Percentiles rank a stretch among this genome's conserved stretches.
Conservation (phyloP, 2,797 vertebrate species). For the Protosalanx chinensis region DNA sequence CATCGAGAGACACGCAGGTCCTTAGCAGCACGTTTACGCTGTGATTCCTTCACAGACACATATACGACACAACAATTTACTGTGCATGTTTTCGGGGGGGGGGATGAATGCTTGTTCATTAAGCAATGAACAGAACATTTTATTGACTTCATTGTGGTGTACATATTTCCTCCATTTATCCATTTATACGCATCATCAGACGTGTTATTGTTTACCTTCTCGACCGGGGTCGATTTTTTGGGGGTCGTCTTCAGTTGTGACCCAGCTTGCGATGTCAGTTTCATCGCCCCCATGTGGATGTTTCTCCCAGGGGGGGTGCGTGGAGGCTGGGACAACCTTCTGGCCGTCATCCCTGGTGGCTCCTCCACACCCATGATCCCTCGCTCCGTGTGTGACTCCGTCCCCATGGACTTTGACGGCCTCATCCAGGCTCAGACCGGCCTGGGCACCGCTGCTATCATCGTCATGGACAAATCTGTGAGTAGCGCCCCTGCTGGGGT, state of each 20-base stretch:
- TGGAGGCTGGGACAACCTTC: conserved; percentile 91
- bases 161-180: too few relatives aligned
- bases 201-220: not conserved
- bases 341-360: conserved; percentile 89
- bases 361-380: conserved; percentile 90
- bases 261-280: not conserved
- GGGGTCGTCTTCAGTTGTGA: conserved; percentile 13
- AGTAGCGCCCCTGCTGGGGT: conserved; percentile 30
- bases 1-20: conserved; percentile 87
- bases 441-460: conserved; percentile 87
- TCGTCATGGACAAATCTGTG: conserved; percentile 97
- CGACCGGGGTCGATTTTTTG: conserved; percentile 43
- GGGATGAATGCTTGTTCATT: too few relatives aligned
- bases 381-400: conserved; percentile 83
- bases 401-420: conserved; percentile 89
- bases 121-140: too few relatives aligned
- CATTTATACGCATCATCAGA: too few relatives aligned
- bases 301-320: conserved; percentile 78
- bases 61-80: too few relatives aligned
- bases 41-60: too few relatives aligned
- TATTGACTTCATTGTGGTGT: too few relatives aligned
- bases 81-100: too few relatives aligned
- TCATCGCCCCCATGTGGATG: not conserved
- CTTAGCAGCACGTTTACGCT: not conserved
- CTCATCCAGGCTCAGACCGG: conserved; percentile 91